Evolutionary conservation across 92 coral and sea anemone species (phyloP), one percentile per base, ranked within the genome.

Genomic region (Paragorgia papillata): DNA sequence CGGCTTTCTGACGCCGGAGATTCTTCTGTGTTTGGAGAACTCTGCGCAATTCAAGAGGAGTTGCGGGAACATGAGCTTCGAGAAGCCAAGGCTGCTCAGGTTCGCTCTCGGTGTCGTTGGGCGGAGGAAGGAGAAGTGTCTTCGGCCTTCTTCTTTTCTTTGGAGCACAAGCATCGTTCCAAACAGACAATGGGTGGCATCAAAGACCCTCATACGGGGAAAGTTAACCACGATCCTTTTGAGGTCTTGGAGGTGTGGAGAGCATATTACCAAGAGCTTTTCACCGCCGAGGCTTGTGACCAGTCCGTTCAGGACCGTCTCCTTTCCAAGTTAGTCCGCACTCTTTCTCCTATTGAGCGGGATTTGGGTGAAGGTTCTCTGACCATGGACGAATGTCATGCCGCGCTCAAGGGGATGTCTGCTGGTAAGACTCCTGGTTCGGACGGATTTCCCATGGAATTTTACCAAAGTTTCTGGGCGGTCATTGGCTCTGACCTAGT

Each of bases 111-210:
- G 29, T 73, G 79, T 30, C 65, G 43, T 22, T 73, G 79, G 79
- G 79, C 79, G 21, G 79, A 73, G 65, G 79, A 73, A 33, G 79
- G 79, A 53, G 83, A 79, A 22, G 35, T 63, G 10, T 79, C 75
- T 20, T 79, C 83, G 63, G 9, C 40, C n/a, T 79, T 17, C 48
- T 79, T 79, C 39, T 66, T 79, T 46, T 46, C 54, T 22, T 29
- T 79, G 13, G 83, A 66, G 66, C 32, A 66, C 10, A 79, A 79
- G 18, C 28, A 57, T 2, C 76, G 67, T 9, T 34, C 76, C 50
- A 50, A 55, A 30, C 20, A 73, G 50, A 55, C 68, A 10, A 65
- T 79, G 51, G 25, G 76, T 22, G 76, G 56, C 31, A 73, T 73
- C 30, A 51, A 14, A 26, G 79, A 73, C 50, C 79, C 79, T 2